Conservation (phyloP, 2,888 invertebrate species). For the Allacma fusca region DNA sequence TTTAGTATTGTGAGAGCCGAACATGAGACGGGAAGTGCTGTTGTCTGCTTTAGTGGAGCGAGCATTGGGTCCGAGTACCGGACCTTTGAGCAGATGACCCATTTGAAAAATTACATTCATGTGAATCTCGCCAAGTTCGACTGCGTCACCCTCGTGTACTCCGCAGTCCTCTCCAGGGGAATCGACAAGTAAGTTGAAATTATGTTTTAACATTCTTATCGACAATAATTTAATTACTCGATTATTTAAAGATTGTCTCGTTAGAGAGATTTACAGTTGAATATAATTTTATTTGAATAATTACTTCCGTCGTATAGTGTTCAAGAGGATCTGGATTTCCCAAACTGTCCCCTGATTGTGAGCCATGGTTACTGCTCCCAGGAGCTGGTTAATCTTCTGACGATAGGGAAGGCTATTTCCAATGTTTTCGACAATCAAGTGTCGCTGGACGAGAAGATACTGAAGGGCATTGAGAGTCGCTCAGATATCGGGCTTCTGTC, state of each 20-base stretch:
- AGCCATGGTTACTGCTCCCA: slow-evolving; percentile 67
- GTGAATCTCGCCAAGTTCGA: slow-evolving; percentile 53
- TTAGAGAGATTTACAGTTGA: too few relatives aligned
- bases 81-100: slow-evolving; percentile 32
- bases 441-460: slow-evolving; percentile 64
- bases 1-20: background rate
- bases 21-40: background rate
- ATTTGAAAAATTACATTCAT: slow-evolving; percentile 42
- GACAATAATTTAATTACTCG: too few relatives aligned
- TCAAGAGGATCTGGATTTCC: slow-evolving; percentile 66
- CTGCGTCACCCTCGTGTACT: slow-evolving; percentile 64
- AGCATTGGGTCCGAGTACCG: slow-evolving; percentile 42
- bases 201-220: background rate
- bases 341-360: slow-evolving; percentile 65
- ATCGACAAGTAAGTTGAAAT: slow-evolving; percentile 63
- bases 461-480: slow-evolving; percentile 64
- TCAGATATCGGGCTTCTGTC: slow-evolving; percentile 67
- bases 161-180: slow-evolving; percentile 66
- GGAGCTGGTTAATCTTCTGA: slow-evolving; percentile 67
- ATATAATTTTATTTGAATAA: background rate
- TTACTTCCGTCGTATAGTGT: slow-evolving; percentile 62
- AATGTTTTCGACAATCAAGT: slow-evolving; percentile 68
- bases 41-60: slow-evolving; percentile 36
- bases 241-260: too few relatives aligned
- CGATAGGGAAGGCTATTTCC: slow-evolving; percentile 67